phyloP scores from a whole-genome alignment of 2,797 vertebrate species.

The Xenentodon cancila region DNA sequence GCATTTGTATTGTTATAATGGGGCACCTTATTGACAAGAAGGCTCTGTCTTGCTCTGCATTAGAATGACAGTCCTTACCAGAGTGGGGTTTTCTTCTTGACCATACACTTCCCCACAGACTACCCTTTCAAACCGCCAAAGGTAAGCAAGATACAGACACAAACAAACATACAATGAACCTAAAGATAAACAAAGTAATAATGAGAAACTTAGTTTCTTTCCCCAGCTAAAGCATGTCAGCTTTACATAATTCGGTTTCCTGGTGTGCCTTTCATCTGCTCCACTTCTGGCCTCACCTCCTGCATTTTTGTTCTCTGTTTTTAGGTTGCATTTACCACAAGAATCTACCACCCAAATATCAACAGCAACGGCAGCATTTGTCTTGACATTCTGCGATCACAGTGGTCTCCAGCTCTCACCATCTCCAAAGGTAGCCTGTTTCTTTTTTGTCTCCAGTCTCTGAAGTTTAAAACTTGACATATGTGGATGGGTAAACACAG shows the following conservation, averaged over 20 bases:
- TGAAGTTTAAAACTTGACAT: no score
- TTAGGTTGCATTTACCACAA: conserved; percentile 93
- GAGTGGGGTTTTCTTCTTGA: conserved; percentile 89
- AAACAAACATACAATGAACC: background rate
- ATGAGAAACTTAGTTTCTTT: background rate
- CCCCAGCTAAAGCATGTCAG: conserved; percentile 8
- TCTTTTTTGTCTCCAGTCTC: background rate
- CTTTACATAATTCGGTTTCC: conserved; percentile 25
- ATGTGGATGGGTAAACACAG: background rate
- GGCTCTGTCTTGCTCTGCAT: conserved; percentile 1
- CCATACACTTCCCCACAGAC: conserved; percentile 89
- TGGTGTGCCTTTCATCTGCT: conserved; percentile 32
- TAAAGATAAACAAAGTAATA: background rate
- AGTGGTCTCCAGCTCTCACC: conserved; percentile 94
- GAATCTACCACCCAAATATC: conserved; percentile 89
- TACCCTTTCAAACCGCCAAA: conserved; percentile 90
- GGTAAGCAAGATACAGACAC: conserved; percentile 62
- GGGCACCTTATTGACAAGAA: background rate
- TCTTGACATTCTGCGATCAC: conserved; percentile 91
- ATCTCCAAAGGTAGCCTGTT: conserved; percentile 91
- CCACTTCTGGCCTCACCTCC: background rate
- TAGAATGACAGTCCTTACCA: conserved; percentile 89
- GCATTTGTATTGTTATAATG: conserved; percentile 55
- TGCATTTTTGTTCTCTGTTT: conserved; percentile 11
- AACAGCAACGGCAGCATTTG: conserved; percentile 85